phyloP scores from a whole-genome alignment of 2,888 invertebrate genomes.

The Eledone cirrhosa region DNA sequence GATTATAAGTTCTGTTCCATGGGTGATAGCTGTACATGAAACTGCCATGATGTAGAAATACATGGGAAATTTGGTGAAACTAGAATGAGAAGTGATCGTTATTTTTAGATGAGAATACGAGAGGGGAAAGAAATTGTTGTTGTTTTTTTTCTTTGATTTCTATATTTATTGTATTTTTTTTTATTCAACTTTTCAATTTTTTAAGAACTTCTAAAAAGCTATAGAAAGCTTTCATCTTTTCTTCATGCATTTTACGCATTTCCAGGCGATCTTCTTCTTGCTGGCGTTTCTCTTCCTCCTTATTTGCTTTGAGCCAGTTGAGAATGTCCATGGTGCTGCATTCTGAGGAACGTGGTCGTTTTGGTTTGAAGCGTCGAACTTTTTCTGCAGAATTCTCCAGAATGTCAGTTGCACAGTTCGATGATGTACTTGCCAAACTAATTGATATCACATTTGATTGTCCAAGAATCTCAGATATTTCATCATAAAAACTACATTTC shows the following conservation, averaged over 20 bases:
- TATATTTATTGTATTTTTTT: no score
- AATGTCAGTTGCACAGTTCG: background rate
- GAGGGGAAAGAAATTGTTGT: no score
- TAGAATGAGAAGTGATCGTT: no score
- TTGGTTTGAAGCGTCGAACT: conserved; percentile 7
- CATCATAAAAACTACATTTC: conserved; percentile 16
- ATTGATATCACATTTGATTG: conserved; percentile 21
- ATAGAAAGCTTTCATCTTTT: conserved; percentile 22
- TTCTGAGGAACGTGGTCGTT: conserved; percentile 2
- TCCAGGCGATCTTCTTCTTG: conserved; percentile 11
- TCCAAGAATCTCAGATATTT: conserved; percentile 11
- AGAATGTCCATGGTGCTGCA: conserved; percentile 12
- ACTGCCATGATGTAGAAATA: no score
- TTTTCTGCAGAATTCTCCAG: conserved; percentile 11
- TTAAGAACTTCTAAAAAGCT: conserved; percentile 16
- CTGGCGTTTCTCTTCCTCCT: background rate
- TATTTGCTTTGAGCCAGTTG: conserved; percentile 13
- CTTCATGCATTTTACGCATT: conserved; percentile 16
- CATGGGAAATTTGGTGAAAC: no score
- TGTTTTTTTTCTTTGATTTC: background rate
- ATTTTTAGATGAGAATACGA: no score
- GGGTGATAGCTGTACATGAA: no score
- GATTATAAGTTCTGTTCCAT: no score
- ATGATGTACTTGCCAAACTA: conserved; percentile 8
- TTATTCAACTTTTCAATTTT: conserved; percentile 16